Percentiles rank a stretch among this genome's conserved stretches.
These are phyloP conservation scores for Isaurus tuberculatus DNA, from an alignment of 92 coral and sea anemone species.

Conservation along the genomic window DNA sequence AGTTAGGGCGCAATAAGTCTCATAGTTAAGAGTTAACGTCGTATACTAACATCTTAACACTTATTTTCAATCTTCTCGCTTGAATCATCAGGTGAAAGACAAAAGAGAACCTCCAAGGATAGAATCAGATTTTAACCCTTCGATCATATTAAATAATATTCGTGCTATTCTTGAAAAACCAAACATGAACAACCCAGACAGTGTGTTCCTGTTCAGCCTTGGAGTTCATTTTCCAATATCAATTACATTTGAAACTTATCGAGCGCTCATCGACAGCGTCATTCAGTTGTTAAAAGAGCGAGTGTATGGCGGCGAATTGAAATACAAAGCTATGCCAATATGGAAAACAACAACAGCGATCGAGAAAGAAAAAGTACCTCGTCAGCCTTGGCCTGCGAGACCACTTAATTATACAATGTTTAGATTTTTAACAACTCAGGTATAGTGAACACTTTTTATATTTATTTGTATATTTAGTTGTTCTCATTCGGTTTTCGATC, in stretches of 20 bases:
- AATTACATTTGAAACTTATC: slow-evolving; percentile 52
- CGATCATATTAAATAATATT: slow-evolving; percentile 50
- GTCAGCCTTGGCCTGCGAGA: slow-evolving; percentile 48
- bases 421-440: slow-evolving; percentile 84
- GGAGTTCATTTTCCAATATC: slow-evolving; percentile 72
- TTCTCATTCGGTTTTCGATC: too few relatives aligned
- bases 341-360: slow-evolving; percentile 78
- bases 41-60: too few relatives aligned
- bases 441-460: too few relatives aligned
- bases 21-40: too few relatives aligned
- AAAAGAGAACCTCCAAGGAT: slow-evolving; percentile 59
- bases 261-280: slow-evolving; percentile 51
- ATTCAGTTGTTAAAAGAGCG: slow-evolving; percentile 49
- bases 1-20: too few relatives aligned
- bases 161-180: slow-evolving; percentile 56
- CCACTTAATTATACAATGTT: slow-evolving; percentile 59
- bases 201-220: slow-evolving; percentile 62
- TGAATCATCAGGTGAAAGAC: slow-evolving; percentile 59
- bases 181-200: slow-evolving; percentile 50
- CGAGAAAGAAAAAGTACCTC: slow-evolving; percentile 59
- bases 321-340: slow-evolving; percentile 43
- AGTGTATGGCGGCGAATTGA: slow-evolving; percentile 35
- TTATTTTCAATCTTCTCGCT: background rate
- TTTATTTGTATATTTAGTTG: too few relatives aligned
- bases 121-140: slow-evolving; percentile 53